phyloP scores from a whole-genome alignment of 2,113 vertebrate species.

The Theropithecus gelada region DNA sequence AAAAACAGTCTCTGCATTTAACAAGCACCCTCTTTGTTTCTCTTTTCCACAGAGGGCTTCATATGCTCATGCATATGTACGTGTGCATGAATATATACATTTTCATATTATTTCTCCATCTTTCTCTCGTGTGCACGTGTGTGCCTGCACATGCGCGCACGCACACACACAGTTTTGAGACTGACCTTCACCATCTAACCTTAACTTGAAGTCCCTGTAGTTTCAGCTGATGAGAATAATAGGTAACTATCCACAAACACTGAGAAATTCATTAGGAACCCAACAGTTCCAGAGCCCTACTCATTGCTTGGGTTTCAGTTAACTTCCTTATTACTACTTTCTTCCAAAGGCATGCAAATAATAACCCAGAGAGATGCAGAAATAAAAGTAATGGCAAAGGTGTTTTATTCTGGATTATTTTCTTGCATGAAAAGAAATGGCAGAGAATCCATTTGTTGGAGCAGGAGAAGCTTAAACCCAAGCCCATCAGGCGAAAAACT shows the following conservation, averaged over 20 bases:
- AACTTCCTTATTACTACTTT: neutral
- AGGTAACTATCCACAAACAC: neutral
- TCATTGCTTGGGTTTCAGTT: neutral
- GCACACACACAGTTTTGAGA: neutral
- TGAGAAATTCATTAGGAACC: neutral
- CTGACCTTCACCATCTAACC: neutral
- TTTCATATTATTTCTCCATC: neutral
- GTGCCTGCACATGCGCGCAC: rapidly evolving
- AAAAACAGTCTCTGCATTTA: neutral
- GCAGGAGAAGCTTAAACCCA: neutral
- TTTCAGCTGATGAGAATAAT: neutral
- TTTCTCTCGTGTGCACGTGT: too few relatives aligned
- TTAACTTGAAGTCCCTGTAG: neutral
- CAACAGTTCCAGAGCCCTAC: neutral
- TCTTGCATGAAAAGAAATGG: neutral
- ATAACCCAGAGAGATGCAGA: neutral
- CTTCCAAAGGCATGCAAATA: neutral
- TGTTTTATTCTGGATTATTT: neutral
- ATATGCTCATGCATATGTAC: too few relatives aligned
- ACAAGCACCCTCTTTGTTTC: neutral
- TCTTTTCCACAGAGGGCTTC: neutral
- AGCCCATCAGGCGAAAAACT: neutral
- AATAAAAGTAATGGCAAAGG: neutral
- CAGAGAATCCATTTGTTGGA: neutral
- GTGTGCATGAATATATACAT: too few relatives aligned